A percentile compares a stretch with the other conserved stretches of the same genome.
Evolutionary conservation across 2,888 invertebrate genomes (phyloP).

Genomic region (Cephonodes hylas): DNA sequence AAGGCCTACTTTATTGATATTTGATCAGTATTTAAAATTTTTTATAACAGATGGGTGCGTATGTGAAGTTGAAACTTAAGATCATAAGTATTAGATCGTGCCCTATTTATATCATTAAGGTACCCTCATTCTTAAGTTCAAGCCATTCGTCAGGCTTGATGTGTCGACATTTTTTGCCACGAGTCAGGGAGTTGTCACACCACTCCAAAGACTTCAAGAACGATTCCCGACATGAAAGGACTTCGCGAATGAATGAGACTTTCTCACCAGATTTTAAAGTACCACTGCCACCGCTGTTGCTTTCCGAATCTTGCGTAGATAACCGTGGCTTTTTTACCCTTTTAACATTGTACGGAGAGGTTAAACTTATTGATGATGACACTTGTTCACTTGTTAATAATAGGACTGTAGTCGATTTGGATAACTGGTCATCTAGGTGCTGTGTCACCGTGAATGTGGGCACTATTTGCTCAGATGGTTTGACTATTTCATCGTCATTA

Average conservation of each 20-base stretch:
- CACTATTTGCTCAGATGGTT: constrained; percentile 18
- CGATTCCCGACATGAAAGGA: constrained; percentile 66
- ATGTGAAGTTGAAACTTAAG: not conserved
- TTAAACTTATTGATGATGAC: constrained; percentile 41
- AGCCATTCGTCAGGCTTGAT: constrained; percentile 71
- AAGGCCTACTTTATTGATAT: too few species aligned
- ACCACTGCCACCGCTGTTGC: constrained; percentile 50
- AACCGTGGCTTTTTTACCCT: constrained; percentile 31
- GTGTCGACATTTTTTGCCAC: constrained; percentile 63
- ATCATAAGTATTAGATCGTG: not conserved
- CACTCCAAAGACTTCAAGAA: constrained; percentile 74
- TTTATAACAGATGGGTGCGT: not conserved
- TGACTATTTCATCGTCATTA: constrained; percentile 36
- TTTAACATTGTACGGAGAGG: constrained; percentile 30
- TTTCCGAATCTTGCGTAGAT: constrained; percentile 38
- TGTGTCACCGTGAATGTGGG: constrained; percentile 38
- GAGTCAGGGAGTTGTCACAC: constrained; percentile 74
- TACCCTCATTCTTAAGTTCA: constrained; percentile 66
- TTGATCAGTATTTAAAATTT: not conserved
- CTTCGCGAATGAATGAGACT: constrained; percentile 69
- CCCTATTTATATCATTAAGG: not conserved
- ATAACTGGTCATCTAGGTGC: constrained; percentile 45
- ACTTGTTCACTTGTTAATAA: constrained; percentile 54
- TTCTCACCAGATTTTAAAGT: constrained; percentile 69
- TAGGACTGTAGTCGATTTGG: constrained; percentile 55